Percentiles rank a stretch among this genome's conserved stretches.
phyloP scores from a whole-genome alignment of 2,888 invertebrate genomes.

The Dichetophora obliterata region DNA sequence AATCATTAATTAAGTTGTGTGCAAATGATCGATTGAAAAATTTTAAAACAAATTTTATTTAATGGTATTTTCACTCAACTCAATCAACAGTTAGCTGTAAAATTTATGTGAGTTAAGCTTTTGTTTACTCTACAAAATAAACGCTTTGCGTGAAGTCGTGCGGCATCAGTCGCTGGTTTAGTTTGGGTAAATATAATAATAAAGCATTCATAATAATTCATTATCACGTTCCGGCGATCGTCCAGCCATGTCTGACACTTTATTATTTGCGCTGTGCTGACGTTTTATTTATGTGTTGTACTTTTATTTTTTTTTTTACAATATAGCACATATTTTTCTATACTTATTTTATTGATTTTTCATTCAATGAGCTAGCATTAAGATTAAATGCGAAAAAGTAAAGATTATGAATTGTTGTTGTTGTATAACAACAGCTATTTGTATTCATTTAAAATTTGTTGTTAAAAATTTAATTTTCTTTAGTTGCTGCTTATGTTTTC shows the following conservation, averaged over 20 bases:
- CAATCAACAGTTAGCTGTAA: too few relatives aligned
- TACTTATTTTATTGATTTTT: neutral
- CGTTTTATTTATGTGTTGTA: neutral
- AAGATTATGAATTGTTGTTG: neutral
- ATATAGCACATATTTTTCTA: neutral
- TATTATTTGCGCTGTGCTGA: constrained; percentile 16
- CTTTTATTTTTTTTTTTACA: neutral
- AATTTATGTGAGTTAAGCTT: too few relatives aligned
- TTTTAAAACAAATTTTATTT: too few relatives aligned
- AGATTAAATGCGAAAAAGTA: constrained; percentile 2
- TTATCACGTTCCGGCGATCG: neutral
- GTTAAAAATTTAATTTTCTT: neutral
- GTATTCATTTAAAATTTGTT: neutral
- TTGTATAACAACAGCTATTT: constrained; percentile 5
- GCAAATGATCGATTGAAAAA: too few relatives aligned
- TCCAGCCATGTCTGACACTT: neutral
- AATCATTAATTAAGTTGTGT: too few relatives aligned
- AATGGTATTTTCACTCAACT: too few relatives aligned
- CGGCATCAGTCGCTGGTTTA: neutral
- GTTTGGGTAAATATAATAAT: neutral
- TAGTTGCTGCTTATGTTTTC: neutral
- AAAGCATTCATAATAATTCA: constrained; percentile 13
- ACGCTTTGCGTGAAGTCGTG: neutral
- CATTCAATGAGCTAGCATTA: neutral
- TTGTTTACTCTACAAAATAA: too few relatives aligned